Conservation (phyloP, 2,113 vertebrate genomes). For the Hystrix cristata region DNA sequence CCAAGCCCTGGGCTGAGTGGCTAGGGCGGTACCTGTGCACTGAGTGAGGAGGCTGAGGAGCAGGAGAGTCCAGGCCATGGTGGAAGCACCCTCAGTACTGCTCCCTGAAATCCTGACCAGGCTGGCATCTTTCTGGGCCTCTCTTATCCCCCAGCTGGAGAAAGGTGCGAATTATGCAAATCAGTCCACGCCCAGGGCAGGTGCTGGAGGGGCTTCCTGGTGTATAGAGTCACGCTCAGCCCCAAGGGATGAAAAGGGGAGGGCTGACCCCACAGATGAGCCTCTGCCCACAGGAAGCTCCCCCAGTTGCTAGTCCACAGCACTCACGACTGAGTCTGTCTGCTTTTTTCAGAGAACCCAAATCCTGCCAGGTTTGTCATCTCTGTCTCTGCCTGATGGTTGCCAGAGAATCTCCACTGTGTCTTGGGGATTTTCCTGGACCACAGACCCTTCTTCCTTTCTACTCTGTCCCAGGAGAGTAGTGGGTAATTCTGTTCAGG, state of each 20-base stretch:
- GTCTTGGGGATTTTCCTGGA: not conserved
- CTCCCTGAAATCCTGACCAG: not conserved
- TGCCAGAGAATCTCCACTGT: not conserved
- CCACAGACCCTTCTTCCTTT: not conserved
- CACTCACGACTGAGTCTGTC: not conserved
- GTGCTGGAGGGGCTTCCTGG: not conserved
- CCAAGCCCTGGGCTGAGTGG: fast-evolving
- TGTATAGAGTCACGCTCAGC: not conserved
- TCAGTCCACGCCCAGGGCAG: not conserved
- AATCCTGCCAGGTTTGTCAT: not conserved
- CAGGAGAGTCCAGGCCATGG: not conserved
- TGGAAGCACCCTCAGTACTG: fast-evolving
- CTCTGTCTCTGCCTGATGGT: not conserved
- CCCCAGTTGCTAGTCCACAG: not conserved
- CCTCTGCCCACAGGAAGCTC: fast-evolving
- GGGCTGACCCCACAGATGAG: too few species aligned
- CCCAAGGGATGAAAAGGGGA: too few species aligned
- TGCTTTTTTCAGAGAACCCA: not conserved
- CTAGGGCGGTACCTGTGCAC: not conserved
- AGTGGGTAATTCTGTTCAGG: not conserved
- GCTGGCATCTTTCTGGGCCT: fast-evolving
- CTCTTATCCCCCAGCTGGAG: not conserved
- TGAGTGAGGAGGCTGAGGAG: not conserved
- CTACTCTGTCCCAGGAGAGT: not conserved
- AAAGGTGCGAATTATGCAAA: conserved; percentile 45